A percentile compares a stretch with the other conserved stretches of the same genome.
phyloP scores from a whole-genome alignment of 2,888 invertebrate species.

The Liposcelis brunnea region DNA sequence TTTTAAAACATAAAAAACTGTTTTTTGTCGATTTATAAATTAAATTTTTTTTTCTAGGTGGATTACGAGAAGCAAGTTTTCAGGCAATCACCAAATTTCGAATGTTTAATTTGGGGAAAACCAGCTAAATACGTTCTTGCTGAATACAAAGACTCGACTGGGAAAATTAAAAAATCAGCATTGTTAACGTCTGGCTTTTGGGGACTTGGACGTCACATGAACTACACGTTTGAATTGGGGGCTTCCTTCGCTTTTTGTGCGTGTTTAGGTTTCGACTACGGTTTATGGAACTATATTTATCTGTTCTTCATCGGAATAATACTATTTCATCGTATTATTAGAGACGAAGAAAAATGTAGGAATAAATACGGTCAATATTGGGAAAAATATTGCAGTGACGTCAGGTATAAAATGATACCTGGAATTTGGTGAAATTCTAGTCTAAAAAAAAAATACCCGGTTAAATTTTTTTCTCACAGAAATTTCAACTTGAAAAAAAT shows the following conservation, averaged over 20 bases:
- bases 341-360: slow-evolving; percentile 37
- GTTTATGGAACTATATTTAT: slow-evolving; percentile 32
- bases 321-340: slow-evolving; percentile 30
- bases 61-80: slow-evolving; percentile 34
- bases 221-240: slow-evolving; percentile 37
- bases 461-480: no score
- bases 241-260: slow-evolving; percentile 32
- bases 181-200: slow-evolving; percentile 39
- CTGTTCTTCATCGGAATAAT: slow-evolving; percentile 29
- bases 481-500: no score
- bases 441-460: background rate
- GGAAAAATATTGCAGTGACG: slow-evolving; percentile 32
- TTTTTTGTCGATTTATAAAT: background rate
- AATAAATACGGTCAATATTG: slow-evolving; percentile 36
- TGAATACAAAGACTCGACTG: slow-evolving; percentile 22
- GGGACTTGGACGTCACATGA: slow-evolving; percentile 38
- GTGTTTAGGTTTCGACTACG: slow-evolving; percentile 25
- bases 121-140: slow-evolving; percentile 25
- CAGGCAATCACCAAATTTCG: slow-evolving; percentile 21
- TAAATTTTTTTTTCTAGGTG: background rate
- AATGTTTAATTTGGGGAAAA: slow-evolving; percentile 24
- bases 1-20: no score
- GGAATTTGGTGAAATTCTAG: slow-evolving; percentile 27
- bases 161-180: slow-evolving; percentile 24
- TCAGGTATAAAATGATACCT: slow-evolving; percentile 35